Base-by-base conservation (phyloP, 2,113 vertebrate genomes). In the Manacus vitellinus region DNA sequence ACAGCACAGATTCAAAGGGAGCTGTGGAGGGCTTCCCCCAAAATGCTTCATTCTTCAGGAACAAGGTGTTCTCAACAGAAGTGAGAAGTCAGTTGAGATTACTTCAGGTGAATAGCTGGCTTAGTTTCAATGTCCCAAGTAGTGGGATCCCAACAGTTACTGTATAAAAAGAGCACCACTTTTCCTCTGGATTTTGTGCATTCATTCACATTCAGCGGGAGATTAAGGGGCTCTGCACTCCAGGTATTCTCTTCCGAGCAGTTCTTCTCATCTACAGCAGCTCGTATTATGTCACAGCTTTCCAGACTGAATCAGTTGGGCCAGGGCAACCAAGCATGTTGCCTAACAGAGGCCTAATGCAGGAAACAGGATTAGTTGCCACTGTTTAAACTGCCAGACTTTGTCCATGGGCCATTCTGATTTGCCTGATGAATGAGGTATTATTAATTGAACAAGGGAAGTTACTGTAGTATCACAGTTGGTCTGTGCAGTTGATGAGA, bases 241-340 rank as follows among this genome's bases (percentile, higher is more conserved):
- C 47, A 67, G 11, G 2, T 67, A 33, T 43, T 55, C 7, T 66
- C 4, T 85, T 55, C 23, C 44, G 24, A 8, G 15, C n/a, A 37
- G 58, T 15, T 37, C 13, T 59, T 24, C n/a, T 59, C 16, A 17
- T 35, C 33, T 56, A 47, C 35, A 65, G 8, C 18, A 56, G 27
- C 7, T 27, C 41, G 2, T 43, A 18, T 39, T 10, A 10, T 35
- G 43, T 28, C 33, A 78, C 14, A 59, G 14, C 21, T 75, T 59
- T 72, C 43, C 23, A 55, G 39, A 22, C 27, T 43, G 44, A 85
- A 30, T 18, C 43, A 10, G 3, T 3, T 33, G 33, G 33, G 21
- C 8, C 12, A 41, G 17, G 10, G 18, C 21, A 92, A 44, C 5
- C 0, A 0, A 88, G 10, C 4, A 24, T 0, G 0, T 25, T 52